Percentiles rank a stretch among this genome's conserved stretches.
These are phyloP conservation scores for Stegastes partitus DNA, from an alignment of 2,113 vertebrate species.

Conservation along the genomic window DNA sequence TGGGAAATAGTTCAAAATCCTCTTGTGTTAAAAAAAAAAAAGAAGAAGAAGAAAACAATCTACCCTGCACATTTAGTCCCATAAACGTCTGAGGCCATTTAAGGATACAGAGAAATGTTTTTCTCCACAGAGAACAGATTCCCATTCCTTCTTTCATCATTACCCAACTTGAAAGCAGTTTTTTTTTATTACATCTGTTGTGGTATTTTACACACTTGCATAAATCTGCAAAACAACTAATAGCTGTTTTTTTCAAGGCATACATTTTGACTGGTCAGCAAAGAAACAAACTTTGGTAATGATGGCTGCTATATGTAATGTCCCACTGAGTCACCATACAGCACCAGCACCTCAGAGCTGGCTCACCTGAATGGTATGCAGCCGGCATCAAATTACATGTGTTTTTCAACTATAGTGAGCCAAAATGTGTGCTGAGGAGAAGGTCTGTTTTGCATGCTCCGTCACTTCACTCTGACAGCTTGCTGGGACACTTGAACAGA, in stretches of 20 bases:
- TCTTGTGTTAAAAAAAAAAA: background rate
- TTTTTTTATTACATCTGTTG: background rate
- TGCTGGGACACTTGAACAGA: conserved; percentile 1
- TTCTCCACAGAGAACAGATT: background rate
- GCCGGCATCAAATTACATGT: conserved; percentile 1
- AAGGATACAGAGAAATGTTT: conserved; percentile 26
- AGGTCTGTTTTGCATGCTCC: background rate
- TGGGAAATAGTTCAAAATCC: conserved; percentile 22
- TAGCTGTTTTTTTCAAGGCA: background rate
- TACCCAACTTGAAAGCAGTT: conserved; percentile 18
- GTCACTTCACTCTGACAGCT: conserved; percentile 10
- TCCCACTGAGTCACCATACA: background rate
- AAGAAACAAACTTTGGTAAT: background rate
- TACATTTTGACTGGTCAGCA: conserved; percentile 11
- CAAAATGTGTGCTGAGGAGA: background rate
- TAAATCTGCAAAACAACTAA: background rate
- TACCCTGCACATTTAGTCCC: conserved; percentile 19
- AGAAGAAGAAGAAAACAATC: background rate
- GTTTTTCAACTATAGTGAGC: background rate
- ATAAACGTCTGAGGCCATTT: conserved; percentile 15
- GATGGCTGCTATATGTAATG: background rate
- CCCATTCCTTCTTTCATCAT: background rate
- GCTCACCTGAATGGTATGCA: background rate
- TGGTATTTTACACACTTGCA: background rate
- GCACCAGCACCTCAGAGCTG: background rate